A percentile compares a stretch with the other conserved stretches of the same genome.
phyloP scores from a whole-genome alignment of 2,113 vertebrate genomes.

The Zosterops hypoxanthus region DNA sequence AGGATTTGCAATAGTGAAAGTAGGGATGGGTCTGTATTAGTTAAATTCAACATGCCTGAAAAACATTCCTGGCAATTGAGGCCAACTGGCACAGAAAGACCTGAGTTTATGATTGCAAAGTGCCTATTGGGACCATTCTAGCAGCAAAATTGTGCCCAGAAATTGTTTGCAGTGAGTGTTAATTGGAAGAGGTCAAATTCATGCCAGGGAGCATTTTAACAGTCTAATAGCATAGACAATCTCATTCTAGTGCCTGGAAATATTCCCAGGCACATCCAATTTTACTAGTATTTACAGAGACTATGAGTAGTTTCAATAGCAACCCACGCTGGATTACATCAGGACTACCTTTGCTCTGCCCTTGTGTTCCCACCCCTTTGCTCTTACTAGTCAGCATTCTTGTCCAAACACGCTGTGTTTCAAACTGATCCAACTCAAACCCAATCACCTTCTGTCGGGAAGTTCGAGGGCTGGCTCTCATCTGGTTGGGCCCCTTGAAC shows the following conservation, averaged over 20 bases:
- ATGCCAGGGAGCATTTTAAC: constrained; percentile 12
- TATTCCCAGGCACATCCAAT: not conserved
- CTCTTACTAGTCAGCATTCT: not conserved
- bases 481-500: not conserved
- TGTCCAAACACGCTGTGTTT: not conserved
- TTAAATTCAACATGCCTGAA: constrained; percentile 3
- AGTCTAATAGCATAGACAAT: not conserved
- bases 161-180: constrained; percentile 1
- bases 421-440: not conserved
- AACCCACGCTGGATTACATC: not conserved
- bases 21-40: constrained; percentile 19
- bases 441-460: accelerated
- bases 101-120: not conserved
- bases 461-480: not conserved
- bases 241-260: constrained; percentile 31
- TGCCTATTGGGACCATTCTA: not conserved
- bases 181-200: constrained; percentile 42
- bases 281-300: constrained; percentile 33
- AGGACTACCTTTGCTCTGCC: constrained; percentile 39
- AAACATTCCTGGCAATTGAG: constrained; percentile 7
- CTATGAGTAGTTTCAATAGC: not conserved
- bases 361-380: not conserved
- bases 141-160: constrained; percentile 1
- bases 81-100: constrained; percentile 24
- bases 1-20: not conserved